Evolutionary conservation across 37 sponge, comb jelly and placozoan species (phyloP).

Genomic region (Axinella damicornis): DNA sequence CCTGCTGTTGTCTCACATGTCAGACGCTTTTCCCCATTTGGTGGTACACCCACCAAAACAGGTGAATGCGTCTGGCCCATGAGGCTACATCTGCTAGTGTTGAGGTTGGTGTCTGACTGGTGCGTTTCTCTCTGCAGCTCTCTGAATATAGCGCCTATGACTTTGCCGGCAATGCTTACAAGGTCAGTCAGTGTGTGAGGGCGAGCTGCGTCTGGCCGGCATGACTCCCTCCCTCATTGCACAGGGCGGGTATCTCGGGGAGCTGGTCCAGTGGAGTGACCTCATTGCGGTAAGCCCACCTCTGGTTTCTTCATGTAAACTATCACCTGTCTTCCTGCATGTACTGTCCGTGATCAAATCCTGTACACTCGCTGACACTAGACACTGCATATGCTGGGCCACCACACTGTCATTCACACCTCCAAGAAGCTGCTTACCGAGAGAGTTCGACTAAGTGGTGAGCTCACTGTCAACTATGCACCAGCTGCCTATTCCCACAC

Average conservation of each 20-base stretch:
- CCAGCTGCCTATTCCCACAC: not conserved
- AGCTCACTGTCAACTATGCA: not conserved
- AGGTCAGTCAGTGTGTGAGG: conserved; percentile 44
- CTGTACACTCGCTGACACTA: not conserved
- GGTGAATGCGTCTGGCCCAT: too few relatives aligned
- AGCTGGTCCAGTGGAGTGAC: conserved; percentile 89
- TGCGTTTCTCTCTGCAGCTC: conserved; percentile 18
- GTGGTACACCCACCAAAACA: too few relatives aligned
- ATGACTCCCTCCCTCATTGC: not conserved
- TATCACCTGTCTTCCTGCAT: not conserved
- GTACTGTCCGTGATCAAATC: not conserved
- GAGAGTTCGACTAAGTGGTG: conserved; percentile 14
- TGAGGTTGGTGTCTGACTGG: too few relatives aligned
- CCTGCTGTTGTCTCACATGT: too few relatives aligned
- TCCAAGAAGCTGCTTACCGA: conserved; percentile 19
- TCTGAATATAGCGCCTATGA: conserved; percentile 84
- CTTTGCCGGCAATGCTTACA: conserved; percentile 82
- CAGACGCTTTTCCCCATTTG: too few relatives aligned
- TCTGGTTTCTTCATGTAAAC: not conserved
- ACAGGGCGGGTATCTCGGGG: conserved; percentile 85
- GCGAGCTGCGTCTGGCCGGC: too few relatives aligned
- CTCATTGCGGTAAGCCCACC: conserved; percentile 64
- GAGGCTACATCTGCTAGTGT: too few relatives aligned
- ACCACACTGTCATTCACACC: conserved; percentile 29
- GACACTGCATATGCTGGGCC: conserved; percentile 68